phyloP scores from a whole-genome alignment of 2,888 invertebrate species.

The Agonopterix arenella region DNA sequence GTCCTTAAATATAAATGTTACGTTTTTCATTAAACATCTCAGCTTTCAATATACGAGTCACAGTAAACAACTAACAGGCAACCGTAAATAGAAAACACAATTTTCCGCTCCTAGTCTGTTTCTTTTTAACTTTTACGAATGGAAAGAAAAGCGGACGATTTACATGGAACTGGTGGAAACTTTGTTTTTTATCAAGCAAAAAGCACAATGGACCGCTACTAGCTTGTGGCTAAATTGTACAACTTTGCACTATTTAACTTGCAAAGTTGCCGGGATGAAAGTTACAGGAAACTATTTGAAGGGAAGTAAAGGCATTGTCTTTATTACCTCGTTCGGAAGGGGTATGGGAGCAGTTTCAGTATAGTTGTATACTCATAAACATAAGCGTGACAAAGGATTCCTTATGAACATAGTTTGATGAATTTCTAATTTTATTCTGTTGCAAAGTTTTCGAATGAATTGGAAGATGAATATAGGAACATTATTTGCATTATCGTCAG shows the following conservation, averaged over 20 bases:
- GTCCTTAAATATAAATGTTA: no score
- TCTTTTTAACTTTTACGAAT: not conserved
- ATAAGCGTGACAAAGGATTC: no score
- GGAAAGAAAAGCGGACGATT: conserved; percentile 25
- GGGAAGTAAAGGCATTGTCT: conserved; percentile 29
- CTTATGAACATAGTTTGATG: no score
- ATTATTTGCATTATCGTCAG: no score
- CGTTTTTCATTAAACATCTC: no score
- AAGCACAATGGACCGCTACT: conserved; percentile 34
- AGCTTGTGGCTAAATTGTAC: conserved; percentile 51
- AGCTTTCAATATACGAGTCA: no score
- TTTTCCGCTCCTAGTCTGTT: not conserved
- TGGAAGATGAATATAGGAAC: no score
- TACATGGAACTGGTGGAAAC: conserved; percentile 26
- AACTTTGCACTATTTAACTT: conserved; percentile 62
- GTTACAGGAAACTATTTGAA: conserved; percentile 35
- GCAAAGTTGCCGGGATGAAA: conserved; percentile 17
- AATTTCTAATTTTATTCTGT: no score
- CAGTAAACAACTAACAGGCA: not conserved
- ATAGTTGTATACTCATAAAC: no score
- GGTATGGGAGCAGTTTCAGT: no score
- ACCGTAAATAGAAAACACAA: no score
- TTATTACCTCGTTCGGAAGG: not conserved
- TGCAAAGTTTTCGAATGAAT: no score
- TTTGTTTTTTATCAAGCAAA: conserved; percentile 33